phyloP scores from a whole-genome alignment of 1,140 invertebrate species.

The Aphis craccivora region DNA sequence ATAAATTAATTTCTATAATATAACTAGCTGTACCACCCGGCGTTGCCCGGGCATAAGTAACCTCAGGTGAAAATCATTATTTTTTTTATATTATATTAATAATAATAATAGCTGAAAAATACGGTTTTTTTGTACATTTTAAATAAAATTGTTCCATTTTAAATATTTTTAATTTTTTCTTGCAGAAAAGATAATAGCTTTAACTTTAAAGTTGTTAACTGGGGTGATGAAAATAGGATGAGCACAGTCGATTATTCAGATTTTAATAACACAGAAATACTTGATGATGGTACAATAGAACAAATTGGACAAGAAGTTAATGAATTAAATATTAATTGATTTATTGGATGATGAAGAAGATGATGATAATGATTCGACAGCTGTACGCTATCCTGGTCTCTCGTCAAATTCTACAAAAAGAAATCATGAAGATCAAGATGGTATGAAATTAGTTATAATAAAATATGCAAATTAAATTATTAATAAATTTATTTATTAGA shows the following conservation, averaged over 20 bases:
- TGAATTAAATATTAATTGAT: conserved; percentile 41
- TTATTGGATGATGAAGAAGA: conserved; percentile 41
- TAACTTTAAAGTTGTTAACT: conserved; percentile 51
- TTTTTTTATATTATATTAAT: too few relatives aligned
- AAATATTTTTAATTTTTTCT: background rate
- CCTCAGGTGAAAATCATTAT: too few relatives aligned
- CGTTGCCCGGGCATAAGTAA: too few relatives aligned
- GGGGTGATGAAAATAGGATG: conserved; percentile 50
- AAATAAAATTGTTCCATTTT: background rate
- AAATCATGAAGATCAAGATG: background rate
- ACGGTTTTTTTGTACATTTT: too few relatives aligned
- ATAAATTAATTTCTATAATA: too few relatives aligned
- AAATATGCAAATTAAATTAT: background rate
- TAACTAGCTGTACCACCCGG: too few relatives aligned
- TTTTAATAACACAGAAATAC: conserved; percentile 35
- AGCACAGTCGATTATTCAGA: conserved; percentile 17
- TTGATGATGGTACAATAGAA: conserved; percentile 32
- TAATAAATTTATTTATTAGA: background rate
- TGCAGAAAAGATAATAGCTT: conserved; percentile 35
- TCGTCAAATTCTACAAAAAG: conserved; percentile 24
- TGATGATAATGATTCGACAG: background rate
- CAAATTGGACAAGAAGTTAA: conserved; percentile 50
- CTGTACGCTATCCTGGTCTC: conserved; percentile 37
- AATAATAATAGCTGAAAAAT: too few relatives aligned
- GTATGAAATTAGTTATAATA: conserved; percentile 1